Evolutionary conservation across 1,140 invertebrate species (phyloP).

Genomic region (Andrena cerasifolii): DNA sequence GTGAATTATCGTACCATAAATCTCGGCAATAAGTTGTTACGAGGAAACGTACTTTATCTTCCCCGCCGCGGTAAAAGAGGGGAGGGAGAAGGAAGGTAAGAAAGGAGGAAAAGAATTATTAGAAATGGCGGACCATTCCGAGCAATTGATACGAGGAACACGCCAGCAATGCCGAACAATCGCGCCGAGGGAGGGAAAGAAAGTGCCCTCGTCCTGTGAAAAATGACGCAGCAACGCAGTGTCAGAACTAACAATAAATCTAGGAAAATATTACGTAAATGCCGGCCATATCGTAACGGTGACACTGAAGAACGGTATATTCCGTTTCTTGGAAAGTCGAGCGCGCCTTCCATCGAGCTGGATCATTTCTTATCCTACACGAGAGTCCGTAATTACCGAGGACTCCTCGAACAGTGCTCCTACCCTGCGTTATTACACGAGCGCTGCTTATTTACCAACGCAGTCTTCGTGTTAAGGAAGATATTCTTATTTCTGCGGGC

Average conservation of each 20-base stretch:
- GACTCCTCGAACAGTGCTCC: too few relatives aligned
- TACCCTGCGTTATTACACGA: too few relatives aligned
- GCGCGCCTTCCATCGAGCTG: not conserved
- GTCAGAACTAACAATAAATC: slow-evolving; percentile 31
- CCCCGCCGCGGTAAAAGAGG: not conserved
- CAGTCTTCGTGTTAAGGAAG: too few relatives aligned
- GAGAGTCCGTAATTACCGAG: not conserved
- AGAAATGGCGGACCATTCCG: not conserved
- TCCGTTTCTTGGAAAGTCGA: not conserved
- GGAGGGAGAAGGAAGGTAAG: not conserved
- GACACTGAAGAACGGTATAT: slow-evolving; percentile 9
- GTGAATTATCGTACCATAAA: slow-evolving; percentile 45
- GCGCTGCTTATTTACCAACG: too few relatives aligned
- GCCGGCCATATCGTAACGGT: not conserved
- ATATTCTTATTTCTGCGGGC: too few relatives aligned
- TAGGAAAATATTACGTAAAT: slow-evolving; percentile 23
- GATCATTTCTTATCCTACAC: not conserved
- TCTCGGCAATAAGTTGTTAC: slow-evolving; percentile 22
- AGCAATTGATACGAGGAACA: slow-evolving; percentile 20
- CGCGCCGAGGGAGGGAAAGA: not conserved
- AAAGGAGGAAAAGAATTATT: not conserved
- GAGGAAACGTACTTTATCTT: slow-evolving; percentile 12
- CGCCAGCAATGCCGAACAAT: not conserved
- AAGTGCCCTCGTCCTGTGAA: slow-evolving; percentile 10
- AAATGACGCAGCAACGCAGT: slow-evolving; percentile 4